A percentile compares a stretch with the other conserved stretches of the same genome.
These are phyloP conservation scores for Thomomys bottae DNA, from an alignment of 2,113 vertebrate species.

Conservation along the genomic window DNA sequence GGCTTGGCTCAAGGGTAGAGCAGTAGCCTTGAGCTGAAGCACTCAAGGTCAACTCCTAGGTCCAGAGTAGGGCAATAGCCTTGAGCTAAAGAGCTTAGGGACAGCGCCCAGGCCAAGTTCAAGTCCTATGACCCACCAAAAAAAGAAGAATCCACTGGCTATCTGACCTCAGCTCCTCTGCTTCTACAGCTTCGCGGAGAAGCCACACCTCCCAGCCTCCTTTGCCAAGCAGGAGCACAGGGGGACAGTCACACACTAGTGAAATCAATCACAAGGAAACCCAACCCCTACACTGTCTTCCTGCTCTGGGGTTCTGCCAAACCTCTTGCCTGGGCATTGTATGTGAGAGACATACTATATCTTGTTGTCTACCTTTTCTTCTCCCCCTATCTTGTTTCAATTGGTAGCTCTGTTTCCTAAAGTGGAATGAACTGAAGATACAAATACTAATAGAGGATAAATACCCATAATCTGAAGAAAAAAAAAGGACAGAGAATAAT, in stretches of 20 bases:
- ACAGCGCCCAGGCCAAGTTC: too few species aligned
- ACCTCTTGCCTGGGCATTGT: neutral
- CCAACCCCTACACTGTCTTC: neutral
- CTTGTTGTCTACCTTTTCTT: neutral
- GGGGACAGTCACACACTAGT: neutral
- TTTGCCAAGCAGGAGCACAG: neutral
- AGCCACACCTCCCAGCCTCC: neutral
- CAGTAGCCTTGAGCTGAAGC: too few species aligned
- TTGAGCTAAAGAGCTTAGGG: too few species aligned
- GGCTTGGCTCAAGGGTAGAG: too few species aligned
- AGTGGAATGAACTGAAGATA: constrained; percentile 94
- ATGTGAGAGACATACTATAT: neutral
- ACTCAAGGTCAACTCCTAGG: too few species aligned
- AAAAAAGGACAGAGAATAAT: constrained; percentile 77
- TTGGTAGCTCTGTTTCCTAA: constrained; percentile 85
- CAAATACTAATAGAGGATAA: constrained; percentile 81
- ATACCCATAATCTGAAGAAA: constrained; percentile 79
- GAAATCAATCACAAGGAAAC: neutral
- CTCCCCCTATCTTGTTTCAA: constrained; percentile 6
- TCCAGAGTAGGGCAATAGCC: too few species aligned
- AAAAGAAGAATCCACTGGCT: too few species aligned
- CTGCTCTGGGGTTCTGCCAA: neutral
- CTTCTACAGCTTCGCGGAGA: neutral
- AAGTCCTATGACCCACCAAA: too few species aligned
- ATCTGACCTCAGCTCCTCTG: neutral